Conservation (phyloP, 2,888 invertebrate genomes). For the Hypolimnas misippus region DNA sequence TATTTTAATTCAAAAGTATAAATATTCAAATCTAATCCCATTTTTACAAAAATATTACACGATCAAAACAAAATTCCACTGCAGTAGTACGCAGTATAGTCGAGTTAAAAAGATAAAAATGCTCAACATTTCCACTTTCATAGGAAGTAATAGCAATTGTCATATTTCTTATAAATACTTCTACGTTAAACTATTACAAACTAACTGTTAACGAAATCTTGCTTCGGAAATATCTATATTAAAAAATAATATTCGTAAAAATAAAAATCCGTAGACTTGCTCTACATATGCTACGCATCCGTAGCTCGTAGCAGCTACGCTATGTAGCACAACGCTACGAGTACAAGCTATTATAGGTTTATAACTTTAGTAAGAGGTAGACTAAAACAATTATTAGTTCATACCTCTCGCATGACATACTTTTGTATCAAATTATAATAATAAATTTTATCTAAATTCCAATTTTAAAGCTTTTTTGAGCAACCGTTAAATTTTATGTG, state of each 20-base stretch:
- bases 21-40: not conserved
- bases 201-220: not conserved
- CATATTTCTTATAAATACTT: constrained; percentile 12
- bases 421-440: no score
- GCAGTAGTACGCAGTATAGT: constrained; percentile 22
- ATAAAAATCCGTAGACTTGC: no score
- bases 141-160: constrained; percentile 8
- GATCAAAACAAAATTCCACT: constrained; percentile 21
- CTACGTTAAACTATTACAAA: constrained; percentile 6
- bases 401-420: no score
- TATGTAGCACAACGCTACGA: constrained; percentile 7
- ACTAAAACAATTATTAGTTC: not conserved
- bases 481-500: no score
- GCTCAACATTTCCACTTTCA: constrained; percentile 13
- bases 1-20: no score
- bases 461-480: no score
- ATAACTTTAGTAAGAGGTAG: not conserved
- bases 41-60: constrained; percentile 11
- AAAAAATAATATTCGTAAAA: no score
- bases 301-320: constrained; percentile 9
- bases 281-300: constrained; percentile 9
- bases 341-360: not conserved
- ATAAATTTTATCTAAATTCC: no score
- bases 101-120: constrained; percentile 23
- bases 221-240: no score